Evolutionary conservation across 2,113 vertebrate genomes (phyloP).

Genomic region (Atlantisia rogersi): DNA sequence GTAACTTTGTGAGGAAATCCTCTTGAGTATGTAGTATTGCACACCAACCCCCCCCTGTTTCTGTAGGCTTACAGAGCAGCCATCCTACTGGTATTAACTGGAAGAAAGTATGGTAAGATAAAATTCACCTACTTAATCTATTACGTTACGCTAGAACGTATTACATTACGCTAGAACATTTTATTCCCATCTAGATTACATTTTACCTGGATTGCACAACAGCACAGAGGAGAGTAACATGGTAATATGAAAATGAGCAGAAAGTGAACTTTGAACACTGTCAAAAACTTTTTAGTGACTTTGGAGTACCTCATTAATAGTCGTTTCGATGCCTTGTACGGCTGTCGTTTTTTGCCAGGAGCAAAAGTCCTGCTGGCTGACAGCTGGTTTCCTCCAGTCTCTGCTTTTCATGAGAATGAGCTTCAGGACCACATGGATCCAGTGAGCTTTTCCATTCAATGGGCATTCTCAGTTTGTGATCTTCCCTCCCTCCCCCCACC

Average conservation of each 20-base stretch:
- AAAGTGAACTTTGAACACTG: background rate
- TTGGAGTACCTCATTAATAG: background rate
- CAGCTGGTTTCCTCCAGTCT: background rate
- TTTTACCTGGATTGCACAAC: background rate
- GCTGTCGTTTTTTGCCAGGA: background rate
- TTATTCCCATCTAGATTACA: background rate
- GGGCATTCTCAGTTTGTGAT: background rate
- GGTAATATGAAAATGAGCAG: background rate
- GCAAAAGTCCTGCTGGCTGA: background rate
- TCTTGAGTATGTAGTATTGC: background rate
- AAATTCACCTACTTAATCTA: background rate
- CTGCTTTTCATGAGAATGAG: background rate
- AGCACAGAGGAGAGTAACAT: background rate
- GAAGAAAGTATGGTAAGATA: slow-evolving; percentile 1
- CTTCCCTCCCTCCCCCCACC: no score
- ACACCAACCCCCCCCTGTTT: background rate
- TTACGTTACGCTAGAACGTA: background rate
- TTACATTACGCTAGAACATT: background rate
- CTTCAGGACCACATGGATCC: background rate
- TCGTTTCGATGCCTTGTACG: background rate
- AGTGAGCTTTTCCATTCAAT: background rate
- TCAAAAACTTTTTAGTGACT: background rate
- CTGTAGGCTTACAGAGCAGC: background rate
- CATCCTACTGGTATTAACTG: slow-evolving; percentile 42
- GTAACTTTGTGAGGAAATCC: background rate